Conservation (phyloP, 1,140 invertebrate genomes). For the Aphis craccivora region DNA sequence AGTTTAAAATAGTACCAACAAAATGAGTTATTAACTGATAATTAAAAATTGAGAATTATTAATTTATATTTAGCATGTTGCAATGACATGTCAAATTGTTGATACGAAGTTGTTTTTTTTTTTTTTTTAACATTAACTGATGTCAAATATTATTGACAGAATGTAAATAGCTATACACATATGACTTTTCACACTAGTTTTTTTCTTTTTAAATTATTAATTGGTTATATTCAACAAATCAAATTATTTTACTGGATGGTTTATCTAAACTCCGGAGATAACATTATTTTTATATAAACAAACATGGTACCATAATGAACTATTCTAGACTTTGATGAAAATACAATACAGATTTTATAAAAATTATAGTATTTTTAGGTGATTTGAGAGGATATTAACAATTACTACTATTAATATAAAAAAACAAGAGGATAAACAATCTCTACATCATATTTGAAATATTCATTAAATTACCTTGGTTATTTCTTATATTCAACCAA, state of each 20-base stretch:
- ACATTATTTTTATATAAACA: too few species aligned
- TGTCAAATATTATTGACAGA: not conserved
- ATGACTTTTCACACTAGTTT: not conserved
- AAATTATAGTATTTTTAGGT: not conserved
- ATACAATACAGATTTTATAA: not conserved
- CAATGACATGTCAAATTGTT: not conserved
- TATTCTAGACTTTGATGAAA: too few species aligned
- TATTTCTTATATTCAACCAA: conserved; percentile 27
- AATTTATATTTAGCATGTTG: not conserved
- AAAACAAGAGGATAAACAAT: not conserved
- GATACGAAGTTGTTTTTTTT: not conserved
- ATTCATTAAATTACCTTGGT: conserved; percentile 30
- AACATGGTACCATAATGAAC: too few species aligned
- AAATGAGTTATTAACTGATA: not conserved
- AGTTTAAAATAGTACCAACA: not conserved
- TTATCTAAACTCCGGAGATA: too few species aligned
- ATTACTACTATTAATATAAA: not conserved
- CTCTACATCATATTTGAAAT: not conserved
- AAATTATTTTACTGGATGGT: not conserved
- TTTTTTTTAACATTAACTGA: not conserved
- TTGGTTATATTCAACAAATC: not conserved
- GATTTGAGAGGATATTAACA: not conserved
- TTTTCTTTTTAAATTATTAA: not conserved
- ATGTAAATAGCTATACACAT: not conserved
- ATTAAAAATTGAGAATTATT: not conserved